Evolutionary conservation across 2,888 invertebrate species (phyloP).

Genomic region (Parnassius orleans): DNA sequence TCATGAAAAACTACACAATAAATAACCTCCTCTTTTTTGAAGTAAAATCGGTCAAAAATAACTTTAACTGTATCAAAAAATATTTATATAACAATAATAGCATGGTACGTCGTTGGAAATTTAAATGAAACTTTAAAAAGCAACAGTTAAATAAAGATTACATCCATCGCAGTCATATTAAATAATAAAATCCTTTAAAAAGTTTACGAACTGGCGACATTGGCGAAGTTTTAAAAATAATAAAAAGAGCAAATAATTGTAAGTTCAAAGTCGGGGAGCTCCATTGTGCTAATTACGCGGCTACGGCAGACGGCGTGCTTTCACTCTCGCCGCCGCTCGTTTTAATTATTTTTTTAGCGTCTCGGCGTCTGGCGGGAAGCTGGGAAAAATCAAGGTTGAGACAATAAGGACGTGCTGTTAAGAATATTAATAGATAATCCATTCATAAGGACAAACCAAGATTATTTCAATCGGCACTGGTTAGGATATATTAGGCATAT

Average conservation of each 20-base stretch:
- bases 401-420: constrained; percentile 37
- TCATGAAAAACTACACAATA: too few relatives aligned
- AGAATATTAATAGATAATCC: not conserved
- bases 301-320: constrained; percentile 74
- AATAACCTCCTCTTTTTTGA: too few relatives aligned
- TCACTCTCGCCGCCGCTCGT: constrained; percentile 76
- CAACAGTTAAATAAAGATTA: constrained; percentile 1
- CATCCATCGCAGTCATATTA: not conserved
- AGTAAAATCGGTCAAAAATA: too few relatives aligned
- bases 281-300: constrained; percentile 80
- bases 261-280: constrained; percentile 80
- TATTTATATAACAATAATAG: too few relatives aligned
- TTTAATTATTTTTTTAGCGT: constrained; percentile 81
- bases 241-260: constrained; percentile 58
- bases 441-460: too few relatives aligned
- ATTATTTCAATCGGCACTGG: too few relatives aligned
- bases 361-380: constrained; percentile 78
- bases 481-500: too few relatives aligned
- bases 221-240: constrained; percentile 54
- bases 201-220: constrained; percentile 38
- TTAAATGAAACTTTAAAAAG: not conserved
- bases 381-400: constrained; percentile 65
- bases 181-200: constrained; percentile 17
- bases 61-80: too few relatives aligned
- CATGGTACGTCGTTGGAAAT: too few relatives aligned